Base-by-base conservation (phyloP, 1,140 invertebrate species). In the Anoplophora glabripennis region DNA sequence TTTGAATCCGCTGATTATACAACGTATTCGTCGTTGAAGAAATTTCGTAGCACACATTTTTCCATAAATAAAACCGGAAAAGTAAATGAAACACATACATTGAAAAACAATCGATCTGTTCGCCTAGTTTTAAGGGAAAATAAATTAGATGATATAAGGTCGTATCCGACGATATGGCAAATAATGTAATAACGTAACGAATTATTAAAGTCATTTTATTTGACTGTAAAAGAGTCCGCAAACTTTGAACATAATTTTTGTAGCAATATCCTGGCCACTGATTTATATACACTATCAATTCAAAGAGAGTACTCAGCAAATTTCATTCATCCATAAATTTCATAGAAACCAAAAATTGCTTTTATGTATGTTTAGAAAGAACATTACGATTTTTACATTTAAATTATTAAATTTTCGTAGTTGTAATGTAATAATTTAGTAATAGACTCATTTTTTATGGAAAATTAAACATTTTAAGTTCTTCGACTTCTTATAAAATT, bases 191-290 rank as follows among this genome's bases (percentile, higher is more conserved):
- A 67, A 67, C 56, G 59, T 65, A 69, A 69, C 65, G 65, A 71
- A 71, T 71, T 71, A 71, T 69, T 64, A 71, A 71, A 69, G 52
- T 61, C 67, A 71, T 69, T 71, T 71, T 71, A 66, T 71, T 61
- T 64, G 69, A 65, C 67, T 64, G 61, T 53, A 67, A 69, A 71
- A 68, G 69, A 71, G 63, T 65, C 67, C 60, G 69, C 63, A 69
- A 71, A 71, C 65, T 71, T 71, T 59, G 63, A 59, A 69, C 69
- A 71, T 71, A 71, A 71, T 69, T 71, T 71, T 65, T 69, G 67
- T 63, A 61, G 67, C 67, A 63, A 71, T 71, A 71, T 69, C 69
- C 69, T 67, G 62, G 53, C 63, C 62, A 56, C 66, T 70, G 69
- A 71, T 71, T 71, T 71, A 71, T 71, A 62, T 44, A 15, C 53